A percentile compares a stretch with the other conserved stretches of the same genome.
Evolutionary conservation across 2,888 invertebrate species (phyloP).

Genomic region (Heteropelma amictum): DNA sequence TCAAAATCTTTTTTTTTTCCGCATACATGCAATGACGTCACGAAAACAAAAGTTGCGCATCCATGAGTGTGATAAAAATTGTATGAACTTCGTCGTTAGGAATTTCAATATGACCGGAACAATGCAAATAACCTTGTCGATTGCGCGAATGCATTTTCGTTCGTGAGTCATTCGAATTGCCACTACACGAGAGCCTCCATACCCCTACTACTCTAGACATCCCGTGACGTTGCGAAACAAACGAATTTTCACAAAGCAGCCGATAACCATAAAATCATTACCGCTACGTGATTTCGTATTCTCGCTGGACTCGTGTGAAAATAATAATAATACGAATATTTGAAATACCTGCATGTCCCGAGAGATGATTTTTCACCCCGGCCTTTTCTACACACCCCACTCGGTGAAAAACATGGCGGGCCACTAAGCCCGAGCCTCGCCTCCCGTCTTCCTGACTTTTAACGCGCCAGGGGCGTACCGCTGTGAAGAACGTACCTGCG

Average conservation of each 20-base stretch:
- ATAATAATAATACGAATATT: slow-evolving; percentile 21
- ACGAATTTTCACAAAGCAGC: slow-evolving; percentile 8
- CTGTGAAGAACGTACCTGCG: neutral
- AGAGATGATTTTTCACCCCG: slow-evolving; percentile 78
- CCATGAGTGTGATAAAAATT: slow-evolving; percentile 15
- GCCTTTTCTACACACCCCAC: slow-evolving; percentile 82
- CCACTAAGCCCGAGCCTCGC: slow-evolving; percentile 69
- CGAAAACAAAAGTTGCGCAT: neutral
- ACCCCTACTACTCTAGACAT: neutral
- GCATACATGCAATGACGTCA: neutral
- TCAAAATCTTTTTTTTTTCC: slow-evolving; percentile 38
- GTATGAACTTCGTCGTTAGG: slow-evolving; percentile 28
- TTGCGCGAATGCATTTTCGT: slow-evolving; percentile 66
- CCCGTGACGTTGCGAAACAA: slow-evolving; percentile 71
- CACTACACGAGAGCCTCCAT: slow-evolving; percentile 24
- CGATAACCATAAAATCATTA: neutral
- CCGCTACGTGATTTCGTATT: neutral
- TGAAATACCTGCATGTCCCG: slow-evolving; percentile 77
- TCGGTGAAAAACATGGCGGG: slow-evolving; percentile 89
- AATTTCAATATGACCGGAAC: slow-evolving; percentile 39
- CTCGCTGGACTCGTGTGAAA: neutral
- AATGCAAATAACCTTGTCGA: slow-evolving; percentile 72
- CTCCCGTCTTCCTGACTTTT: slow-evolving; percentile 58
- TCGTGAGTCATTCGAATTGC: slow-evolving; percentile 70
- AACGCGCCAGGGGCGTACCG: slow-evolving; percentile 44